Base-by-base conservation (phyloP, 2,888 invertebrate genomes). In the Polydesmus complanatus region DNA sequence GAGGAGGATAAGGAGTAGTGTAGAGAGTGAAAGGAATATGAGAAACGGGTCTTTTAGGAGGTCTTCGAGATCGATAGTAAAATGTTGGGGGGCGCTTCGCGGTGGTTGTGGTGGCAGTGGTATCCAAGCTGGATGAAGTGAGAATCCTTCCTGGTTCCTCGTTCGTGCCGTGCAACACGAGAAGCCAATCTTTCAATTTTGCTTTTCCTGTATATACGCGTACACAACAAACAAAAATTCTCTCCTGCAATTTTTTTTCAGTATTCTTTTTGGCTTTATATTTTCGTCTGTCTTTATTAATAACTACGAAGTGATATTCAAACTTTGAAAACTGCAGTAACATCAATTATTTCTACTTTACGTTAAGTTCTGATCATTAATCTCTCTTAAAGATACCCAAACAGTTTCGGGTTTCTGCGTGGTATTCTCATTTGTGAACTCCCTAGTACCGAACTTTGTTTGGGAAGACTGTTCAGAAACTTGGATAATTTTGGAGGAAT, bases 111-210 rank as follows among this genome's bases (percentile, higher is more conserved):
- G 61, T 58, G 27, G 48, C 55, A 37, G 58, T 57, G 25, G 21
- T 59, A 22, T 58, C 19, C 14, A 47, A 61, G 26, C 55, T 61
- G 18, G 63, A 23, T n/a, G 60, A 54, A 54, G 37, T 54, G 22
- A 23, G 22, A 47, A 27, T 48, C 19, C 51, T n/a, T n/a, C 56
- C 58, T 26, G 64, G 64, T 23, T 64, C 60, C 26, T 62, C 62
- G 48, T 53, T 37, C 8, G 74, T 74, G 60, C 75, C 75, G 65
- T 73, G 73, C 64, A 75, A 66, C 27, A 74, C 71, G 54, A 75
- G 70, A n/a, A 71, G 69, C 73, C 73, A 73, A 64, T 72, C 71
- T 61, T 69, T 68, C 63, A 74, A 67, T 60, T 66, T 68, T 62
- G 69, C 70, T 58, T 57, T 63, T 19, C 65, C 65, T 65, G 51